Conservation (phyloP, 2,888 invertebrate genomes). For the Rhimphoctona megacephalus region DNA sequence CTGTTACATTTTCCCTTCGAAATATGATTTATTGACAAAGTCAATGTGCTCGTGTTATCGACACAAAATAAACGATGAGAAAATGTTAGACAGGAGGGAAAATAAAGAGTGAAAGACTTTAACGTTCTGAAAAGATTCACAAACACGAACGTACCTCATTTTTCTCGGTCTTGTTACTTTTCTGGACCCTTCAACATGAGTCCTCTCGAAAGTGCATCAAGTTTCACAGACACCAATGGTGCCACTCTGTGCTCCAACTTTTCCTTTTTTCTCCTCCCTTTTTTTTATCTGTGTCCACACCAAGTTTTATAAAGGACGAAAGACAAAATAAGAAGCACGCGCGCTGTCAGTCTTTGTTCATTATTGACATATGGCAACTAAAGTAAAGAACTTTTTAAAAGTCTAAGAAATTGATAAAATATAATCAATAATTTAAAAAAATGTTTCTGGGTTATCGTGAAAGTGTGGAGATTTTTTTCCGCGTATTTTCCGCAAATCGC, state of each 20-base stretch:
- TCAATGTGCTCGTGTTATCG: conserved; percentile 3
- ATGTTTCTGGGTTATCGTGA: not conserved
- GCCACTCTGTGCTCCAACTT: conserved; percentile 24
- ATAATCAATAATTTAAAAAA: too few relatives aligned
- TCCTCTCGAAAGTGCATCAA: conserved; percentile 43
- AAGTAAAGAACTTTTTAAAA: conserved; percentile 17
- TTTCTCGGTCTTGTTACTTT: conserved; percentile 3
- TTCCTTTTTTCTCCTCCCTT: conserved; percentile 14
- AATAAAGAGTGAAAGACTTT: conserved; percentile 50
- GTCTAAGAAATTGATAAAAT: not conserved
- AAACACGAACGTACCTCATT: conserved; percentile 18
- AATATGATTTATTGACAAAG: conserved; percentile 41
- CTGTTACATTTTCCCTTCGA: conserved; percentile 16
- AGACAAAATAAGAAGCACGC: conserved; percentile 33
- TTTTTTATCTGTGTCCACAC: conserved; percentile 28
- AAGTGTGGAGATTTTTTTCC: not conserved
- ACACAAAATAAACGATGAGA: conserved; percentile 31
- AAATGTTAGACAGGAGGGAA: conserved; percentile 28
- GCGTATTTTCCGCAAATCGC: not conserved
- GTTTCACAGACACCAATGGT: conserved; percentile 11
- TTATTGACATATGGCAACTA: conserved; percentile 41
- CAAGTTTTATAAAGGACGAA: conserved; percentile 48
- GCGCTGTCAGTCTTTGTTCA: conserved; percentile 35
- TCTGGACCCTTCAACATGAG: not conserved
- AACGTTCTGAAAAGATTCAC: conserved; percentile 30